phyloP scores from a whole-genome alignment of 2,888 invertebrate genomes.

The Tachina grossa region DNA sequence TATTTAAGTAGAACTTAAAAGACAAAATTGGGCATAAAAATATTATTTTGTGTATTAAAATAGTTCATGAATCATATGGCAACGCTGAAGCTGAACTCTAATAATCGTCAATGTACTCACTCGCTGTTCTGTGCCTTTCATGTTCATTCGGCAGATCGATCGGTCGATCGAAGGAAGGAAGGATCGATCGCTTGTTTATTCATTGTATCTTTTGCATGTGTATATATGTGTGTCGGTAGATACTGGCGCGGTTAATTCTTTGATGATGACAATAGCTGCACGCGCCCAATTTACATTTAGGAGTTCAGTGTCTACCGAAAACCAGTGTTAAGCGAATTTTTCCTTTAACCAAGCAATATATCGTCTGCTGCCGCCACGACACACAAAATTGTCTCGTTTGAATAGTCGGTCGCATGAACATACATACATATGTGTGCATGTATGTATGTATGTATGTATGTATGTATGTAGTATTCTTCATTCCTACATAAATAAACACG shows the following conservation, averaged over 20 bases:
- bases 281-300: constrained; percentile 83
- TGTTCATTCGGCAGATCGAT: constrained; percentile 59
- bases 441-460: background rate
- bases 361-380: constrained; percentile 51
- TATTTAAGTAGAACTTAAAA: no score
- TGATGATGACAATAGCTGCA: constrained; percentile 83
- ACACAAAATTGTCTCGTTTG: constrained; percentile 61
- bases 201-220: constrained; percentile 68
- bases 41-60: no score
- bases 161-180: background rate
- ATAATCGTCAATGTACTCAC: constrained; percentile 32
- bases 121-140: constrained; percentile 43
- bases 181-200: constrained; percentile 38
- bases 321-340: constrained; percentile 72
- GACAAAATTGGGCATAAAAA: no score
- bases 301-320: constrained; percentile 80
- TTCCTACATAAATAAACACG: constrained; percentile 26
- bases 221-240: constrained; percentile 72
- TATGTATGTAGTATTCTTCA: constrained; percentile 31
- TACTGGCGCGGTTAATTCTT: constrained; percentile 77
- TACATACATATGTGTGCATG: background rate
- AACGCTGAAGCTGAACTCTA: constrained; percentile 14
- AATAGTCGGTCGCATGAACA: constrained; percentile 32
- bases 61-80: constrained; percentile 2
- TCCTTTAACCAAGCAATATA: constrained; percentile 63